A percentile compares a stretch with the other conserved stretches of the same genome.
Evolutionary conservation across 2,113 vertebrate species (phyloP).

Genomic region (Melozone crissalis): DNA sequence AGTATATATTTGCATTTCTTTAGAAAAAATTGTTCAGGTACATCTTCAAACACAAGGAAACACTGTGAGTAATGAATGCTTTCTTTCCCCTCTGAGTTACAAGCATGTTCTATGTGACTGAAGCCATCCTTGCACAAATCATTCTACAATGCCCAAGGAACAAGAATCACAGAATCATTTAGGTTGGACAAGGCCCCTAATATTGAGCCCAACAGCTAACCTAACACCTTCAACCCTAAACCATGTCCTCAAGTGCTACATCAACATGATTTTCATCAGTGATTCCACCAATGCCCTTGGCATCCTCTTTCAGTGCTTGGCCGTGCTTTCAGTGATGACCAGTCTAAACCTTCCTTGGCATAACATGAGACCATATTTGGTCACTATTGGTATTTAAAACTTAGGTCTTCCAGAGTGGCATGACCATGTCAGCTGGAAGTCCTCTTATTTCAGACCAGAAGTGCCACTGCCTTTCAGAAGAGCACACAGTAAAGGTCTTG

Average conservation of each 20-base stretch:
- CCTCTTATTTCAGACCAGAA: neutral
- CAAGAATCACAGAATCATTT: neutral
- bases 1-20: neutral
- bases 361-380: neutral
- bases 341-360: neutral
- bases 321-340: neutral
- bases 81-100: neutral
- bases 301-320: neutral
- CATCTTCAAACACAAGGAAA: neutral
- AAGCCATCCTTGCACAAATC: neutral
- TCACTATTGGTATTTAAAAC: neutral
- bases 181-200: neutral
- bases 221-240: neutral
- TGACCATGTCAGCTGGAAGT: neutral
- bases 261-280: neutral
- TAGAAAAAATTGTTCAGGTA: neutral
- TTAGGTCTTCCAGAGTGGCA: neutral
- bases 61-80: neutral
- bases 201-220: neutral
- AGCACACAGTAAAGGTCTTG: neutral
- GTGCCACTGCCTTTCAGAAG: neutral
- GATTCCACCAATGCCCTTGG: neutral
- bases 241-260: neutral
- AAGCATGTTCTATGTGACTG: neutral
- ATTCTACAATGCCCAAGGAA: neutral